Evolutionary conservation across 2,888 invertebrate species (phyloP).

Genomic region (Caenorhabditis panamensis): DNA sequence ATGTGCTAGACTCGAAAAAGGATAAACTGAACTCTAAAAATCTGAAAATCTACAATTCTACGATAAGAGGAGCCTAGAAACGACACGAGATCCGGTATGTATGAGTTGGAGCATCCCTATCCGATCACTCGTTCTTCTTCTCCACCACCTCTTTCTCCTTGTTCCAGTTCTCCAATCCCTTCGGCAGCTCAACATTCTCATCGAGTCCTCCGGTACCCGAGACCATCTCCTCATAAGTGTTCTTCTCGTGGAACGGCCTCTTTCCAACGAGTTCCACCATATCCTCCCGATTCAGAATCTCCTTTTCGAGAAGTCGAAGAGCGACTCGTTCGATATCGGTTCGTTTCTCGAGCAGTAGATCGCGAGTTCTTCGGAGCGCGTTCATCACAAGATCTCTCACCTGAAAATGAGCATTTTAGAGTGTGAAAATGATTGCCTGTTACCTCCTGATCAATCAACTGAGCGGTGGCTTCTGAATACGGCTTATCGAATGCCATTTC

Average conservation of each 20-base stretch:
- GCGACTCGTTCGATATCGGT: constrained; percentile 92
- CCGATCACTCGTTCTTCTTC: constrained; percentile 48
- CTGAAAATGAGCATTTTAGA: no score
- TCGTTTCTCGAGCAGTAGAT: constrained; percentile 89
- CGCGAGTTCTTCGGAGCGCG: constrained; percentile 90
- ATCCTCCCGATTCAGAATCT: constrained; percentile 94
- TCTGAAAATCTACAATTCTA: constrained; percentile 31
- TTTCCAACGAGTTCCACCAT: constrained; percentile 96
- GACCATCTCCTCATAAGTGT: constrained; percentile 99
- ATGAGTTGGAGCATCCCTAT: not conserved
- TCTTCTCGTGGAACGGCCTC: constrained; percentile 97
- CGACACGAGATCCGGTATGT: constrained; percentile 12
- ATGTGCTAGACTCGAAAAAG: no score
- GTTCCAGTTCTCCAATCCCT: constrained; percentile 97
- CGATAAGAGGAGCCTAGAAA: constrained; percentile 31
- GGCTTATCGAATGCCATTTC: constrained; percentile 88
- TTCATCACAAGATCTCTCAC: constrained; percentile 88
- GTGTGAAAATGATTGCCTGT: no score
- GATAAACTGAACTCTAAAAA: not conserved
- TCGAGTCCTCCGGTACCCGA: constrained; percentile 95
- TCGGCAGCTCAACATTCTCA: constrained; percentile 94
- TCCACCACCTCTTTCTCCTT: constrained; percentile 69
- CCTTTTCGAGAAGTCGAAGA: constrained; percentile 91
- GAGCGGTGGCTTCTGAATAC: constrained; percentile 97
- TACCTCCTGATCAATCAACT: constrained; percentile 92